Evolutionary conservation across 2,113 vertebrate genomes (phyloP).

Genomic region (Picathartes gymnocephalus): DNA sequence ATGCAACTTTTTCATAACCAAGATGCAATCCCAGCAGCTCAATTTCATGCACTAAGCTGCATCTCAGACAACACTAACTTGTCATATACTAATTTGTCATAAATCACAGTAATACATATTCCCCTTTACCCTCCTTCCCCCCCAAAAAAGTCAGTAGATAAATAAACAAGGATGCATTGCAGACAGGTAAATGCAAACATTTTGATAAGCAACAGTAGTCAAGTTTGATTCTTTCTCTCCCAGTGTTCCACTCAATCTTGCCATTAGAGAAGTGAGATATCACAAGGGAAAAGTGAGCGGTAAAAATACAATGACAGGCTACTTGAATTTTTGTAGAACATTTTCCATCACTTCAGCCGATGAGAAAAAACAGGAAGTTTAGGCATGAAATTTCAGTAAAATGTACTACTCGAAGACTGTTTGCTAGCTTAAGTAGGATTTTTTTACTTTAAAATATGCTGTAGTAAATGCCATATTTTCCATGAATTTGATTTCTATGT

Average conservation of each 20-base stretch:
- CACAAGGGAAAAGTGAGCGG: neutral
- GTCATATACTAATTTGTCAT: neutral
- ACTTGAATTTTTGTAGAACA: neutral
- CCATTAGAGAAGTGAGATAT: neutral
- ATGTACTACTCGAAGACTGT: neutral
- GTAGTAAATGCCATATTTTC: neutral
- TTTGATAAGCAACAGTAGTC: neutral
- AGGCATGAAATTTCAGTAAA: neutral
- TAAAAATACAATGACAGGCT: neutral
- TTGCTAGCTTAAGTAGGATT: neutral
- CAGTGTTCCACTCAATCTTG: neutral
- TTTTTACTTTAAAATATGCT: neutral
- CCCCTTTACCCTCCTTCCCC: neutral
- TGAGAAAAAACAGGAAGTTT: neutral
- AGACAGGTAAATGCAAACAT: neutral
- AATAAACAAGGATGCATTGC: neutral
- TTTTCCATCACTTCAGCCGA: neutral
- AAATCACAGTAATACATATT: neutral
- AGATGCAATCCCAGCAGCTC: neutral
- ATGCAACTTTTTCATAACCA: neutral
- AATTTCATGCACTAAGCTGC: neutral
- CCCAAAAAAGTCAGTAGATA: accelerated
- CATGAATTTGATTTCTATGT: neutral
- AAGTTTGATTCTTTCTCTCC: neutral
- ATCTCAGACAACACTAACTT: neutral